Conservation (phyloP, 1,140 invertebrate genomes). For the Harlomillsia oculata region DNA sequence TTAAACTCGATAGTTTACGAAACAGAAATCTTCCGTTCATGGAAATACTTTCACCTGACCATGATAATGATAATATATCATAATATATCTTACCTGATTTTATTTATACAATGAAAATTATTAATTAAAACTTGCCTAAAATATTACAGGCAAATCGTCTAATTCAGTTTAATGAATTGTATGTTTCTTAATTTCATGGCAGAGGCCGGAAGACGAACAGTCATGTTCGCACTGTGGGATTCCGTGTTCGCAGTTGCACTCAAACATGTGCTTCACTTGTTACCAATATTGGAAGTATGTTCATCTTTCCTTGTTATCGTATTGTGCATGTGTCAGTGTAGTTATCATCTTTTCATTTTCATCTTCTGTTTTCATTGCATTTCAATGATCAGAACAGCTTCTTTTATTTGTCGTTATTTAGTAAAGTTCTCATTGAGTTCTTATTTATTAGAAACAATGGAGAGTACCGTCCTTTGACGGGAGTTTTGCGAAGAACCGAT, state of each 20-base stretch:
- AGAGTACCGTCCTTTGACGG: conserved; percentile 60
- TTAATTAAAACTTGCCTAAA: too few species aligned
- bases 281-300: conserved; percentile 33
- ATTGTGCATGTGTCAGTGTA: too few species aligned
- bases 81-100: too few species aligned
- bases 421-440: not conserved
- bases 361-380: not conserved
- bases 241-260: conserved; percentile 57
- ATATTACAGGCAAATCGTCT: too few species aligned
- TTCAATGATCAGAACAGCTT: not conserved
- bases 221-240: conserved; percentile 67
- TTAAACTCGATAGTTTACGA: too few species aligned
- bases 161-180: too few species aligned
- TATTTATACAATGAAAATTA: too few species aligned
- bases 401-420: not conserved
- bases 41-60: too few species aligned
- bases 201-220: conserved; percentile 4
- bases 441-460: conserved; percentile 39
- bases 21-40: too few species aligned
- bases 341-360: not conserved
- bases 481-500: conserved; percentile 45
- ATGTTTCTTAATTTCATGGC: too few species aligned
- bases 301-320: too few species aligned
- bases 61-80: too few species aligned
- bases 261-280: conserved; percentile 43